These are phyloP conservation scores for Bombyx huttoni DNA, from an alignment of 2,888 invertebrate genomes.

Conservation along the genomic window DNA sequence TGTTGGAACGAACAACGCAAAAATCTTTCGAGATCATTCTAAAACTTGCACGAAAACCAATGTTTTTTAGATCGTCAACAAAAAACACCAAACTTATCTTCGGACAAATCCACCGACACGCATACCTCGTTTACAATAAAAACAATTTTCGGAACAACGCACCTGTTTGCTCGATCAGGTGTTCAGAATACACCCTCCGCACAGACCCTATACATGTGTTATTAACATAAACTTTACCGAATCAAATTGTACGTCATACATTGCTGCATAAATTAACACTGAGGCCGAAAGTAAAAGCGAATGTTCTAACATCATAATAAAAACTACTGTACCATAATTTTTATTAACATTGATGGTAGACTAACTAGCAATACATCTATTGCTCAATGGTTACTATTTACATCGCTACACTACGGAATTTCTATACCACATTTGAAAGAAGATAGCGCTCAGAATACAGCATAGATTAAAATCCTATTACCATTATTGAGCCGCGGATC, in stretches of 20 bases:
- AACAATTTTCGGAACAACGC: slow-evolving; percentile 14
- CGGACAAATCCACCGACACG: slow-evolving; percentile 17
- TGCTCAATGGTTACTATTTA: too few species aligned
- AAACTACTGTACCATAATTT: too few species aligned
- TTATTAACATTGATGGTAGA: too few species aligned
- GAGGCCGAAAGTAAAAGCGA: too few species aligned
- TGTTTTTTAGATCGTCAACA: background rate
- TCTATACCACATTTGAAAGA: too few species aligned
- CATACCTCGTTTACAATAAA: slow-evolving; percentile 13
- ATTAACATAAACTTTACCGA: background rate
- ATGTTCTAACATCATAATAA: too few species aligned
- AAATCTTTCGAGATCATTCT: background rate
- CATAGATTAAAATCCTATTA: too few species aligned
- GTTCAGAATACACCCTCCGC: slow-evolving; percentile 22
- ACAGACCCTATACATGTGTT: slow-evolving; percentile 2
- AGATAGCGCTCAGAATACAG: too few species aligned
- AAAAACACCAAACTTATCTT: slow-evolving; percentile 10
- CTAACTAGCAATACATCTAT: too few species aligned
- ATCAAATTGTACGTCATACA: slow-evolving; percentile 9
- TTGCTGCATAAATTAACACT: slow-evolving; percentile 1
- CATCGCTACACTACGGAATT: too few species aligned
- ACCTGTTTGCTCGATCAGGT: slow-evolving; percentile 47
- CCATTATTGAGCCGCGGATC: too few species aligned
- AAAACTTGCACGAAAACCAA: background rate
- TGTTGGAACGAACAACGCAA: too few species aligned